Percentiles rank a stretch among this genome's conserved stretches.
These are phyloP conservation scores for Papilio gigon DNA, from an alignment of 2,888 invertebrate species.

Conservation along the genomic window DNA sequence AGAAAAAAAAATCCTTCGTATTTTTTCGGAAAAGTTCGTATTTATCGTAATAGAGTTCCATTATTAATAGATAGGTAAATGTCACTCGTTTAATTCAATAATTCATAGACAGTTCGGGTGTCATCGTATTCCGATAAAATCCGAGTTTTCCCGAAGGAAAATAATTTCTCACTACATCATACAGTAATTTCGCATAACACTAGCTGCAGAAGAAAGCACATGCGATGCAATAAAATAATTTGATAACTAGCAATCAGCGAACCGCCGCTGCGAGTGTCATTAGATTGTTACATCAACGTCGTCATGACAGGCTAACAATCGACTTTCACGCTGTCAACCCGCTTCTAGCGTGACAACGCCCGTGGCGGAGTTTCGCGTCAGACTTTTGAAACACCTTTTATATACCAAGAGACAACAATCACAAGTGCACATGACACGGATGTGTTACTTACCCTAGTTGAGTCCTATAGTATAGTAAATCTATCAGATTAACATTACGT, in stretches of 20 bases:
- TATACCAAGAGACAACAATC: constrained; percentile 35
- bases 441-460: constrained; percentile 15
- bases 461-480: constrained; percentile 6
- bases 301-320: constrained; percentile 61
- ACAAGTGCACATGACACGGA: constrained; percentile 14
- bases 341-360: constrained; percentile 50
- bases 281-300: constrained; percentile 45
- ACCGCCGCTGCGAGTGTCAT: constrained; percentile 41
- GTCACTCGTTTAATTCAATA: no score
- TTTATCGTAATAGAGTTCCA: no score
- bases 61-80: no score
- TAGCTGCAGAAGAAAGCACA: constrained; percentile 6
- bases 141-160: no score
- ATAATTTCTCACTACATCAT: not conserved
- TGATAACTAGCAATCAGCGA: constrained; percentile 30
- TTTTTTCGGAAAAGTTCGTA: no score
- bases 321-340: constrained; percentile 74
- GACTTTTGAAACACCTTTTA: constrained; percentile 36
- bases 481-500: not conserved
- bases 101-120: no score
- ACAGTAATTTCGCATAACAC: not conserved
- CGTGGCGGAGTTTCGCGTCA: constrained; percentile 37
- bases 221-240: constrained; percentile 26
- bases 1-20: no score
- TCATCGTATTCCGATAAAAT: no score